These are phyloP conservation scores for Hemiprocne comata DNA, from an alignment of 2,113 vertebrate genomes.

Conservation along the genomic window DNA sequence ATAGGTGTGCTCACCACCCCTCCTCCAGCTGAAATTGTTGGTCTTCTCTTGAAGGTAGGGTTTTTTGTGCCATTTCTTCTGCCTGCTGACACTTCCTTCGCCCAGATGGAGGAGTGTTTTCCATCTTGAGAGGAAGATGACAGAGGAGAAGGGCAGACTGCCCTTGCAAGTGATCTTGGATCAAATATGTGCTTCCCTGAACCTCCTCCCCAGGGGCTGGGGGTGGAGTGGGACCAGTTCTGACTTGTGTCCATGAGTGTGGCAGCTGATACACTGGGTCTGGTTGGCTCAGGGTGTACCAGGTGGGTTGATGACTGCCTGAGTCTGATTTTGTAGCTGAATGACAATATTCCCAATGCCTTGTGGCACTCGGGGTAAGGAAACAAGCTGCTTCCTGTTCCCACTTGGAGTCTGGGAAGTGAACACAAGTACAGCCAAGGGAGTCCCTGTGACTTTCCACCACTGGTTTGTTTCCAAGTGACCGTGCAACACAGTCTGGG, in stretches of 20 bases:
- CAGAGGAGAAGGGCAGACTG: not conserved
- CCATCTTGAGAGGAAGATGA: not conserved
- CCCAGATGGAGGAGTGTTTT: not conserved
- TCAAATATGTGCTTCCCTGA: not conserved
- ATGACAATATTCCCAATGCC: not conserved
- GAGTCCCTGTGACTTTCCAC: not conserved
- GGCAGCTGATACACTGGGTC: rapidly evolving
- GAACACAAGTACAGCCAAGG: no score
- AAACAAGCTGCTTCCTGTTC: not conserved
- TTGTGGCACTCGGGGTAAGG: not conserved
- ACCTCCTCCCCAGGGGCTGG: rapidly evolving
- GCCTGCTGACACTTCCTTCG: not conserved
- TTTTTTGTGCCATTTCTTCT: not conserved
- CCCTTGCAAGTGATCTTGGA: not conserved
- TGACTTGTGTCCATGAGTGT: not conserved
- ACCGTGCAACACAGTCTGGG: rapidly evolving
- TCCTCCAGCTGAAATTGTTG: not conserved
- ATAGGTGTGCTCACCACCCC: not conserved
- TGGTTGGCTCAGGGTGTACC: not conserved
- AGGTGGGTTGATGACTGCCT: not conserved
- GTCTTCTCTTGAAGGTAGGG: not conserved
- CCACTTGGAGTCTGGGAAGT: not conserved
- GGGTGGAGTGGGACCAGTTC: not conserved
- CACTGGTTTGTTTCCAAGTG: not conserved
- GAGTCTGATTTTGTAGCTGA: not conserved